These are phyloP conservation scores for Temnothorax curvispinosus DNA, from an alignment of 1,140 invertebrate species.

Conservation along the genomic window DNA sequence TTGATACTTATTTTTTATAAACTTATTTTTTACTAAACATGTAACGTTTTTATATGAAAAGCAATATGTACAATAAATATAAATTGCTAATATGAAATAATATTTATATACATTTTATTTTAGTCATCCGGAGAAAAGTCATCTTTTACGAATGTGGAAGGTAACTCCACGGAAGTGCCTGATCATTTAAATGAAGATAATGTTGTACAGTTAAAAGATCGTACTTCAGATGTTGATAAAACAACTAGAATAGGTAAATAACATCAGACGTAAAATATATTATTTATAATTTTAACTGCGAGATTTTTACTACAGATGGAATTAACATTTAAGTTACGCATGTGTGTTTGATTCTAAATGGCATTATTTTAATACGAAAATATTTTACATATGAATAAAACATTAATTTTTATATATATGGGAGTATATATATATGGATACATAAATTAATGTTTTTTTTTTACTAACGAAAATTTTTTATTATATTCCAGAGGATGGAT, in stretches of 20 bases:
- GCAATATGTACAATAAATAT: background rate
- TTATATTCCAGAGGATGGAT: conserved; percentile 94
- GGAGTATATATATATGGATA: background rate
- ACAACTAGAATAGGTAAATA: conserved; percentile 83
- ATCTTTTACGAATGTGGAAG: conserved; percentile 52
- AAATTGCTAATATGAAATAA: conserved; percentile 12
- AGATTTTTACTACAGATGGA: background rate
- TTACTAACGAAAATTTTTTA: conserved; percentile 72
- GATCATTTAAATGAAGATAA: conserved; percentile 74
- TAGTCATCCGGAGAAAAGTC: conserved; percentile 56
- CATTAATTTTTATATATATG: background rate
- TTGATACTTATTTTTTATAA: conserved; percentile 1
- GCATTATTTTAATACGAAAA: background rate
- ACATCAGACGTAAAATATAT: background rate
- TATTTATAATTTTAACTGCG: background rate
- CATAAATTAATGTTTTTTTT: background rate
- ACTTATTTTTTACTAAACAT: background rate
- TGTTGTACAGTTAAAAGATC: conserved; percentile 81
- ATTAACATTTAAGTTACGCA: conserved; percentile 15
- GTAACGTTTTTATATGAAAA: background rate
- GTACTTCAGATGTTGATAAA: conserved; percentile 84
- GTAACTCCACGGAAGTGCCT: conserved; percentile 72
- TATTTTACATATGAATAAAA: too few species aligned
- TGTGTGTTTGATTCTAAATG: background rate
- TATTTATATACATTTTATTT: conserved; percentile 34